phyloP scores from a whole-genome alignment of 2,888 invertebrate genomes.

The Mycalesis mineus region DNA sequence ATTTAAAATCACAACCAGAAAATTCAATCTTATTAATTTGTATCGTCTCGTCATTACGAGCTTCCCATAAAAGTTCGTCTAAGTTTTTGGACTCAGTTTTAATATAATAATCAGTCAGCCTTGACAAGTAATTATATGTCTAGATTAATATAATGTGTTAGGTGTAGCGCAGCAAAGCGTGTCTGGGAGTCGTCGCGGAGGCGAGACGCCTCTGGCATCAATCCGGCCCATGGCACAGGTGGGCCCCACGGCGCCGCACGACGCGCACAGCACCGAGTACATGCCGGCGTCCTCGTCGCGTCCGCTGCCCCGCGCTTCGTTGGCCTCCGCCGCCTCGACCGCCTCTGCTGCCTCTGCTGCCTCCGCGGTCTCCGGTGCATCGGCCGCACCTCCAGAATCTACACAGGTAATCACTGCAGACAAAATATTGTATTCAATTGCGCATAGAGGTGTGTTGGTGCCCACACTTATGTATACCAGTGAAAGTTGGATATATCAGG shows the following conservation, averaged over 20 bases:
- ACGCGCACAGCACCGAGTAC: conserved; percentile 83
- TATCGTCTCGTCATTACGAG: too few species aligned
- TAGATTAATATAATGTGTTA: conserved; percentile 17
- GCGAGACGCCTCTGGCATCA: conserved; percentile 91
- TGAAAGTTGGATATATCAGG: too few species aligned
- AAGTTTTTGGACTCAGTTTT: too few species aligned
- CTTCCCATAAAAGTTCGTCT: too few species aligned
- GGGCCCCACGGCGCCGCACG: conserved; percentile 85
- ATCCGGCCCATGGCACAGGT: conserved; percentile 94
- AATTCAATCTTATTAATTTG: too few species aligned
- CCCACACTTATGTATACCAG: too few species aligned
- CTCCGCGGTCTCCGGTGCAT: conserved; percentile 80
- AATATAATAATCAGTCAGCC: too few species aligned
- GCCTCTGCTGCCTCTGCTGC: conserved; percentile 82
- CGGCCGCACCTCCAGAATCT: conserved; percentile 77
- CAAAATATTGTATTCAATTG: too few species aligned
- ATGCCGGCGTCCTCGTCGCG: conserved; percentile 90
- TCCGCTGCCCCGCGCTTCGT: conserved; percentile 78
- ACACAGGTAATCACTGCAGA: conserved; percentile 41
- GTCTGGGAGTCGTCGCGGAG: conserved; percentile 81
- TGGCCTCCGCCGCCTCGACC: conserved; percentile 81
- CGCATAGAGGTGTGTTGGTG: too few species aligned
- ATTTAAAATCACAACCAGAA: too few species aligned
- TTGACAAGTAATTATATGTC: too few species aligned
- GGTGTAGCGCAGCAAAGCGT: conserved; percentile 72